Evolutionary conservation across 1,140 invertebrate species (phyloP).

Genomic region (Drosophila mayri): DNA sequence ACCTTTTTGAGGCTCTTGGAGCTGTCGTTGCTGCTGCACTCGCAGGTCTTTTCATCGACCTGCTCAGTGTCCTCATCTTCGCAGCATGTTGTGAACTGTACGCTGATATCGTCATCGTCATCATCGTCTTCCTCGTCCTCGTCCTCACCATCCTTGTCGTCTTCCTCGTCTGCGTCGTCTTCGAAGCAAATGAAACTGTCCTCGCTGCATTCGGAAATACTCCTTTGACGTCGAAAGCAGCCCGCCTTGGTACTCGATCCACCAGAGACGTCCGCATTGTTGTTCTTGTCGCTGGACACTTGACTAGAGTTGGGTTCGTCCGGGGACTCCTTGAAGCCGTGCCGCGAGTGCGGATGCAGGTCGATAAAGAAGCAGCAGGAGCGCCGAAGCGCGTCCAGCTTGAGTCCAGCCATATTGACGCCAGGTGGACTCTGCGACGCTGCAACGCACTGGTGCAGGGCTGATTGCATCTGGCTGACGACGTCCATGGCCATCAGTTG

Average conservation of each 20-base stretch:
- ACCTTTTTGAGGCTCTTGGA: slow-evolving; percentile 61
- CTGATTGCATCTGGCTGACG: slow-evolving; percentile 52
- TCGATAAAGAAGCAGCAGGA: slow-evolving; percentile 73
- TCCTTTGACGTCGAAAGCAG: slow-evolving; percentile 53
- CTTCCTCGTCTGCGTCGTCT: slow-evolving; percentile 47
- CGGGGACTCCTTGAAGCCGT: slow-evolving; percentile 34
- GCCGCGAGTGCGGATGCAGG: slow-evolving; percentile 49
- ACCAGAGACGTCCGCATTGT: slow-evolving; percentile 25
- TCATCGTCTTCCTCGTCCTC: slow-evolving; percentile 29
- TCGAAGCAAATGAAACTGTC: slow-evolving; percentile 78
- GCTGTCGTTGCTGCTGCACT: slow-evolving; percentile 35
- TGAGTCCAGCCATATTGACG: slow-evolving; percentile 39
- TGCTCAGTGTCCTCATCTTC: slow-evolving; percentile 39
- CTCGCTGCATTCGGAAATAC: slow-evolving; percentile 73
- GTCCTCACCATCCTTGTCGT: slow-evolving; percentile 19
- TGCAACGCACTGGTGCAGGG: slow-evolving; percentile 53
- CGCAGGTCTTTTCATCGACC: slow-evolving; percentile 17
- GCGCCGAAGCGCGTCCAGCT: slow-evolving; percentile 38
- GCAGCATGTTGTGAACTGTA: slow-evolving; percentile 27
- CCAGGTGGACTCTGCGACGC: slow-evolving; percentile 47
- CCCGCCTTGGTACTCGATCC: not conserved
- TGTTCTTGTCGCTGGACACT: slow-evolving; percentile 44
- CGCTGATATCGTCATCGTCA: slow-evolving; percentile 43
- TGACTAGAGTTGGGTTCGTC: slow-evolving; percentile 53
- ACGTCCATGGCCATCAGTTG: slow-evolving; percentile 62